A percentile compares a stretch with the other conserved stretches of the same genome.
Conservation (phyloP, 2,797 vertebrate genomes). For the Hippocampus kuda region DNA sequence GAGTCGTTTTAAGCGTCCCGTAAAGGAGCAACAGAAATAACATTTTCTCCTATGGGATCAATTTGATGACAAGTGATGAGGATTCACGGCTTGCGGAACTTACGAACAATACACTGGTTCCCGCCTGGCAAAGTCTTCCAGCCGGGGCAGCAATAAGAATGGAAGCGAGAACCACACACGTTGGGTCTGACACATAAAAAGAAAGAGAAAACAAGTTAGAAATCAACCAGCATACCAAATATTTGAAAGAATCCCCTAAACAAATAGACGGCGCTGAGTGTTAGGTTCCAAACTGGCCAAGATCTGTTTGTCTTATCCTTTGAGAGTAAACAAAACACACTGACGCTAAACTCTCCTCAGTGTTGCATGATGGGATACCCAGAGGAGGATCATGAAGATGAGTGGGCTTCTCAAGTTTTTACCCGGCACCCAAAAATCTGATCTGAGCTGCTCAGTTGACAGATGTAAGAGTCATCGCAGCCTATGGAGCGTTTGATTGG, state of each 20-base stretch:
- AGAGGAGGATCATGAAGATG: constrained; percentile 10
- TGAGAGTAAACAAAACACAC: constrained; percentile 40
- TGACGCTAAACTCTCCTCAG: constrained; percentile 33
- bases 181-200: constrained; percentile 76
- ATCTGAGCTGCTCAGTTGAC: constrained; percentile 39
- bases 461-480: constrained; percentile 56
- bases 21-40: background rate
- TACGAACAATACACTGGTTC: constrained; percentile 99
- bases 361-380: constrained; percentile 39
- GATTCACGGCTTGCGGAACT: constrained; percentile 61
- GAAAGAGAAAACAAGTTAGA: constrained; percentile 38
- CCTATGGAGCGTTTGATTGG: constrained; percentile 30
- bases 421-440: constrained; percentile 8
- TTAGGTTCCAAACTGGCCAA: constrained; percentile 31
- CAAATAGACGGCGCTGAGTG: constrained; percentile 38
- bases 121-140: constrained; percentile 97
- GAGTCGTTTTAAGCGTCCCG: background rate
- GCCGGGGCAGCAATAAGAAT: constrained; percentile 96
- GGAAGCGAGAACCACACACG: constrained; percentile 96
- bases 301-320: constrained; percentile 25
- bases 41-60: background rate
- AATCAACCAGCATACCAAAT: constrained; percentile 24
- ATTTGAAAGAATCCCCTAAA: constrained; percentile 30
- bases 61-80: background rate
- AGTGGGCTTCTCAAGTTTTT: background rate